Evolutionary conservation across 2,113 vertebrate species (phyloP), one percentile per base, ranked within the genome.

Genomic region (Grammatotria lemairii): DNA sequence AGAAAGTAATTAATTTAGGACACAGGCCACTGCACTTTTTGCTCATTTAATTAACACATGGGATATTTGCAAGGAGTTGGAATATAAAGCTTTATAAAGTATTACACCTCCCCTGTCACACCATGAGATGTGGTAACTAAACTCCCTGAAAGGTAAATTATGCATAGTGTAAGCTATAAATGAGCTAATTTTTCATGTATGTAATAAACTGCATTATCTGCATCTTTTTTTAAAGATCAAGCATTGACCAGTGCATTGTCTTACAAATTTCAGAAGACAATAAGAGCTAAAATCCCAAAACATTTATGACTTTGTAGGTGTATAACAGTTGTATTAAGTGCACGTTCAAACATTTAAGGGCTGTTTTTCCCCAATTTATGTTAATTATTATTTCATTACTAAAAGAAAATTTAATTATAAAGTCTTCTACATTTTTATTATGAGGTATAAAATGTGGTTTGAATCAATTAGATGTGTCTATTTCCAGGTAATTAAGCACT

Each of bases 1-100:
- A 94, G 93, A 96, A 97, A 96, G 96, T 96, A 97, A 97, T 97
- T 97, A 97, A 97, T 97, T 96, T 95, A 95, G 92, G 97, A 97
- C 96, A 97, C 97, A 97, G 96, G 95, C 96, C 93, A 88, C 94
- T 97, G 96, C 96, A 94, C 96, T 94, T 95, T 96, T 96, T 95
- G 92, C 91, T 96, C 95, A 94, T 96, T 97, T 96, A 97, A 97
- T 97, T 97, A 97, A 96, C 93, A 87, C 81, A 75, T 85, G 85
- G 94, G 95, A 93, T 94, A 94, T 96, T 95, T 96, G 93, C 90
- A 87, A 90, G 91, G 85, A 93, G 89, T 94, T 90, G 79, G 90
- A 95, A 94, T 95, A 94, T 94, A 93, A 94, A 93, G 92, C 95
- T 94, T 93, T 93, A 91, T 88, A 91, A 95, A 93, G 85, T 87